phyloP scores from a whole-genome alignment of 2,113 vertebrate genomes.

The Calyptomena viridis region DNA sequence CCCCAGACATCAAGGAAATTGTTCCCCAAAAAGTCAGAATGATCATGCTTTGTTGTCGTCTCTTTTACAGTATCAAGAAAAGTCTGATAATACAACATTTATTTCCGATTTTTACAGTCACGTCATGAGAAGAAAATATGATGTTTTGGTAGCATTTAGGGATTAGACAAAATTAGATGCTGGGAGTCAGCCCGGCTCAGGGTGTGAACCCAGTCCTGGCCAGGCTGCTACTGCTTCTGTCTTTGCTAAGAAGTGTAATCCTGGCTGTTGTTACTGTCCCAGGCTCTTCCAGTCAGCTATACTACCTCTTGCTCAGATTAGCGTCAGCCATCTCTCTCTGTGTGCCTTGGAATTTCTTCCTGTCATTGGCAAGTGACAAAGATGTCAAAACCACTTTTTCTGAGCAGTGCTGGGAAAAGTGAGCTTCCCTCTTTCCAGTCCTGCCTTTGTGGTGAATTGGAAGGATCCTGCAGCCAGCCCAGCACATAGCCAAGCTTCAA shows the following conservation, averaged over 20 bases:
- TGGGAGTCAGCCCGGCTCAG: neutral
- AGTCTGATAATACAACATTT: neutral
- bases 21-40: neutral
- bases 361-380: neutral
- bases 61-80: neutral
- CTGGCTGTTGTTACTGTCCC: neutral
- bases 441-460: neutral
- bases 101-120: neutral
- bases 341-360: neutral
- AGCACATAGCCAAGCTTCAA: neutral
- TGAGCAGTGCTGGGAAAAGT: neutral
- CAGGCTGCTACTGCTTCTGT: neutral
- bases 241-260: neutral
- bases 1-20: neutral
- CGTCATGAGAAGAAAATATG: neutral
- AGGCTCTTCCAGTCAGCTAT: neutral
- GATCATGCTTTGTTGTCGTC: neutral
- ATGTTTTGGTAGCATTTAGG: neutral
- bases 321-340: neutral
- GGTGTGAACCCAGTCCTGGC: neutral
- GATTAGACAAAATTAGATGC: neutral
- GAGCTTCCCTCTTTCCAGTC: neutral
- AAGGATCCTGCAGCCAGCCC: neutral
- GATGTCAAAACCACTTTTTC: neutral
- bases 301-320: neutral